phyloP scores from a whole-genome alignment of 2,797 vertebrate genomes.

The Champsocephalus gunnari region DNA sequence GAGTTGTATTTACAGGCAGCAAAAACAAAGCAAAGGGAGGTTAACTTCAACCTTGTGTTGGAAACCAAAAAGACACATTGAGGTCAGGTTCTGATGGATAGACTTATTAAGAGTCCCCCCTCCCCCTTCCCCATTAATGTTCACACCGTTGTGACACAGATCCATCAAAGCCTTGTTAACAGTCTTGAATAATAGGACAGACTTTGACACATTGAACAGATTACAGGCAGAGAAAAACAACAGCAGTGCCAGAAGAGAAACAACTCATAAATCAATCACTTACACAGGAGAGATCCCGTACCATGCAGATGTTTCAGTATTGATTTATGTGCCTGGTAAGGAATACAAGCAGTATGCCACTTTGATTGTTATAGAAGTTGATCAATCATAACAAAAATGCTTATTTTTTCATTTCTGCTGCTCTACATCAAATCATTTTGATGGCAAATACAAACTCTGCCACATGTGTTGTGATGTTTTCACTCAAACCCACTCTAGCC shows the following conservation, averaged over 20 bases:
- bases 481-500: not conserved
- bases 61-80: not conserved
- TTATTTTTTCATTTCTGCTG: not conserved
- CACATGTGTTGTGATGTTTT: not conserved
- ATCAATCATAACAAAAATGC: constrained; percentile 3
- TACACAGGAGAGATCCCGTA: constrained; percentile 21
- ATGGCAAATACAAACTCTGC: not conserved
- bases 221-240: constrained; percentile 47
- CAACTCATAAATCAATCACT: constrained; percentile 36
- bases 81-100: not conserved
- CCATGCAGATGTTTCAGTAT: constrained; percentile 32
- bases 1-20: constrained; percentile 12
- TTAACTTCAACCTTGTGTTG: not conserved
- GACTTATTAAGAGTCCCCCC: too few relatives aligned
- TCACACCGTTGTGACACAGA: constrained; percentile 27
- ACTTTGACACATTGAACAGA: constrained; percentile 40
- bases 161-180: constrained; percentile 20
- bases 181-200: constrained; percentile 45
- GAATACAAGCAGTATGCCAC: constrained; percentile 1
- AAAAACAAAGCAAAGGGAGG: not conserved
- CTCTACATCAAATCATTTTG: not conserved
- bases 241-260: constrained; percentile 39
- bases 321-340: constrained; percentile 12
- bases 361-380: not conserved
- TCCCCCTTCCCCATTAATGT: constrained; percentile 13